Percentiles rank a stretch among this genome's conserved stretches.
These are phyloP conservation scores for Drosophila dunni DNA, from an alignment of 1,140 invertebrate species.

Conservation along the genomic window DNA sequence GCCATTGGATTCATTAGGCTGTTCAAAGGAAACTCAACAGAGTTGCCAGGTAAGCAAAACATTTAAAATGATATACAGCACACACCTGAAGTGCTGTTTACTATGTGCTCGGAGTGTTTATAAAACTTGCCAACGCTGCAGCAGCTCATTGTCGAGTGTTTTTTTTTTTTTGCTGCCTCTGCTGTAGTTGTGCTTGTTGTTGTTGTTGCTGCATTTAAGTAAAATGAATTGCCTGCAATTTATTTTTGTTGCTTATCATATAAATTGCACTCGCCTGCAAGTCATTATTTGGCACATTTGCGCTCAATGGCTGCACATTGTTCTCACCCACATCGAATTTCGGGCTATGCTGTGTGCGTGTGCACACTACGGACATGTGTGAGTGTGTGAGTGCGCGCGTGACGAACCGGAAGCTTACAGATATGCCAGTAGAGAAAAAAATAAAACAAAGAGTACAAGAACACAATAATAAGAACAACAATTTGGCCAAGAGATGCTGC, in stretches of 20 bases:
- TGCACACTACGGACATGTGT: background rate
- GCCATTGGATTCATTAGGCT: slow-evolving; percentile 50
- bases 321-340: slow-evolving; percentile 44
- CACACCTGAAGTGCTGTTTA: slow-evolving; percentile 19
- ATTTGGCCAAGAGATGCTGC: slow-evolving; percentile 54
- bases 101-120: slow-evolving; percentile 10
- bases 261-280: slow-evolving; percentile 81
- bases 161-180: background rate
- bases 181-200: slow-evolving; percentile 21
- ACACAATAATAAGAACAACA: slow-evolving; percentile 36
- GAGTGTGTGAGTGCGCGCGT: slow-evolving; percentile 45
- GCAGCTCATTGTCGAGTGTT: slow-evolving; percentile 36
- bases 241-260: slow-evolving; percentile 82
- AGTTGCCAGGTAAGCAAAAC: slow-evolving; percentile 56
- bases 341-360: slow-evolving; percentile 1
- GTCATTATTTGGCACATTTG: slow-evolving; percentile 82
- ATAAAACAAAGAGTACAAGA: slow-evolving; percentile 16
- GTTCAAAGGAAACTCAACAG: slow-evolving; percentile 50
- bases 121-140: slow-evolving; percentile 50
- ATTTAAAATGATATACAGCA: slow-evolving; percentile 60
- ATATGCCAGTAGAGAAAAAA: slow-evolving; percentile 42
- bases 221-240: slow-evolving; percentile 81
- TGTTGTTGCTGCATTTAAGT: slow-evolving; percentile 66
- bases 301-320: slow-evolving; percentile 80
- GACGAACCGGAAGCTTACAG: slow-evolving; percentile 75